Base-by-base conservation (phyloP, 2,888 invertebrate species). In the Pristionchus mayeri region DNA sequence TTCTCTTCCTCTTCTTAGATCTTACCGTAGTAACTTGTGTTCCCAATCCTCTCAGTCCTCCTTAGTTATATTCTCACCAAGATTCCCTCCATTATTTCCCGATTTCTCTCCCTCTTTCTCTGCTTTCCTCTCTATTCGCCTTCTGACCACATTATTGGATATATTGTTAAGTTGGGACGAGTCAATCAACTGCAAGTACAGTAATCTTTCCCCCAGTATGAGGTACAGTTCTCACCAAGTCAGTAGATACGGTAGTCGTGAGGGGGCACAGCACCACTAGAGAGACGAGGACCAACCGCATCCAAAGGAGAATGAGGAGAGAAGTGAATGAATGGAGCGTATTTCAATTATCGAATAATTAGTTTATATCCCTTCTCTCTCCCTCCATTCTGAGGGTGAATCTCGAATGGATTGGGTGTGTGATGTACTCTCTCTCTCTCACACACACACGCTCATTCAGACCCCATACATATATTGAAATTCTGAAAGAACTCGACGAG, bases 221-320 rank as follows among this genome's bases (percentile, higher is more conserved):
- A n/a, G n/a, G n/a, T 21, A 40, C 11, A 71, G 44, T 67, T 40
- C 71, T 44, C 11, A 71, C 71, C 24, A 40, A 71, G 71, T 71
- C 18, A 71, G 71, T 40, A 9, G 63, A 18, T 34, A 63, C 63
- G 63, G 40, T 71, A 44, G 71, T 71, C 40, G 71, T 24, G 40
- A 71, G 7, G 71, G 37, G 18, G 63, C 34, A 71, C 24, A 71
- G 9, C 4, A n/a, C 37, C 13, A 40, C 9, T 16, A 71, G 71
- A 40, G 40, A 44, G 71, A 71, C 3, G 71, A 71, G 24, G 34
- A 40, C 24, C 40, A 44, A 71, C 71, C 71, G 71, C 71, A 71
- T 71, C 24, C 7, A 40, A 40, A 16, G 21, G 44, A 44, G 71
- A 18, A n/a, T 24, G 71, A 71, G 71, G 71, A 24, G 30, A 11